Conservation (phyloP, 2,797 vertebrate species). For the Crax fasciolata region DNA sequence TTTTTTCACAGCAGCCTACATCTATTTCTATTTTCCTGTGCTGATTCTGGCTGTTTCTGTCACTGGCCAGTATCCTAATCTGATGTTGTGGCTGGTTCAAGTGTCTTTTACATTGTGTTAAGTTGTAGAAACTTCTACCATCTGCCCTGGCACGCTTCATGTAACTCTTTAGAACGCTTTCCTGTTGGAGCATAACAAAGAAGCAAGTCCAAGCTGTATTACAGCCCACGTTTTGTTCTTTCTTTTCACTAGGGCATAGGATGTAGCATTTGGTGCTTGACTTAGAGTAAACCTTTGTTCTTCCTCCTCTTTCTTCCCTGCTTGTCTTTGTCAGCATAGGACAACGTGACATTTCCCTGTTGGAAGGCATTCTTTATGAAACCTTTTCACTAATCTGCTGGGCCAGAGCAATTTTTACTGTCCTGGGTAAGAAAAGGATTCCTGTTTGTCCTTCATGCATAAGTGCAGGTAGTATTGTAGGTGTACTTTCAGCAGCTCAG, state of each 20-base stretch:
- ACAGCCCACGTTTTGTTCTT: neutral
- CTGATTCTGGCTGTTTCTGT: neutral
- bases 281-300: neutral
- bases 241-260: neutral
- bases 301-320: neutral
- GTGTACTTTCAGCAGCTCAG: neutral
- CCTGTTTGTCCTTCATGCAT: neutral
- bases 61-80: neutral
- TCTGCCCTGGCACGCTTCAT: neutral
- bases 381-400: neutral
- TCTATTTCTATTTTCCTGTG: neutral
- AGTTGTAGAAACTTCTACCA: neutral
- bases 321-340: neutral
- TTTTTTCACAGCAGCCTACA: neutral
- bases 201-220: neutral
- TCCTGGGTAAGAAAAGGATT: neutral
- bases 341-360: fast-evolving
- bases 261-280: neutral
- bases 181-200: neutral
- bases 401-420: neutral
- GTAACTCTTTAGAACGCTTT: neutral
- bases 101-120: neutral
- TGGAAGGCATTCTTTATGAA: neutral
- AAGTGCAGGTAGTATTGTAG: neutral
- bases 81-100: neutral